These are phyloP conservation scores for Melanostoma scalare DNA, from an alignment of 2,888 invertebrate genomes.

Conservation along the genomic window DNA sequence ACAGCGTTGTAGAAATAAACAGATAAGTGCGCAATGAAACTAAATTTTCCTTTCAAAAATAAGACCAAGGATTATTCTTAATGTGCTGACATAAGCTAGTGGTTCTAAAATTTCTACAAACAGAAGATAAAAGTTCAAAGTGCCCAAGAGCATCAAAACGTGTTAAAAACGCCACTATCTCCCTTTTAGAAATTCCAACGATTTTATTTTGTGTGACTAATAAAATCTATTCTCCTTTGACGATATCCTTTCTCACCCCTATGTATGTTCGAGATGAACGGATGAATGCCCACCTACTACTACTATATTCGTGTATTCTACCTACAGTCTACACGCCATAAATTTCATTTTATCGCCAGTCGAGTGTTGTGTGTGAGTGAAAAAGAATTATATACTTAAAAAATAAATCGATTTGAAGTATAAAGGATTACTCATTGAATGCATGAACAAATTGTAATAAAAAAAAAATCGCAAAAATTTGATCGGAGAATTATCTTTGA, in stretches of 20 bases:
- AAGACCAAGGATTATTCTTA: background rate
- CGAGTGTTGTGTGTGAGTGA: constrained; percentile 12
- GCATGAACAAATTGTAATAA: constrained; percentile 16
- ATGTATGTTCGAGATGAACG: constrained; percentile 11
- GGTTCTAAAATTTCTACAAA: constrained; percentile 18
- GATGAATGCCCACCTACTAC: background rate
- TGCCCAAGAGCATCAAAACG: constrained; percentile 3
- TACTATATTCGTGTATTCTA: background rate
- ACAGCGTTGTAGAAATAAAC: background rate
- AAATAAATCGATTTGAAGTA: constrained; percentile 26
- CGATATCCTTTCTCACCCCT: constrained; percentile 12
- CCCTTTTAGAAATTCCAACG: constrained; percentile 4
- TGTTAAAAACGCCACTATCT: constrained; percentile 8
- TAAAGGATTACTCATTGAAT: constrained; percentile 30
- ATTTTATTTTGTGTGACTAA: constrained; percentile 22
- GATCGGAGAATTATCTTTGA: constrained; percentile 30
- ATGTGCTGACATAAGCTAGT: constrained; percentile 5
- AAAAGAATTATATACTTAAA: background rate
- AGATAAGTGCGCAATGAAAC: background rate
- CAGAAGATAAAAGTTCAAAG: constrained; percentile 6
- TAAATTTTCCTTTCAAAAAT: background rate
- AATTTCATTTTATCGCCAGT: constrained; percentile 23
- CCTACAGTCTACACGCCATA: constrained; percentile 24
- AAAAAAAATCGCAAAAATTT: constrained; percentile 16
- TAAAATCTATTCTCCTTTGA: constrained; percentile 34